A percentile compares a stretch with the other conserved stretches of the same genome.
phyloP scores from a whole-genome alignment of 2,888 invertebrate species.

The Busseola fusca region DNA sequence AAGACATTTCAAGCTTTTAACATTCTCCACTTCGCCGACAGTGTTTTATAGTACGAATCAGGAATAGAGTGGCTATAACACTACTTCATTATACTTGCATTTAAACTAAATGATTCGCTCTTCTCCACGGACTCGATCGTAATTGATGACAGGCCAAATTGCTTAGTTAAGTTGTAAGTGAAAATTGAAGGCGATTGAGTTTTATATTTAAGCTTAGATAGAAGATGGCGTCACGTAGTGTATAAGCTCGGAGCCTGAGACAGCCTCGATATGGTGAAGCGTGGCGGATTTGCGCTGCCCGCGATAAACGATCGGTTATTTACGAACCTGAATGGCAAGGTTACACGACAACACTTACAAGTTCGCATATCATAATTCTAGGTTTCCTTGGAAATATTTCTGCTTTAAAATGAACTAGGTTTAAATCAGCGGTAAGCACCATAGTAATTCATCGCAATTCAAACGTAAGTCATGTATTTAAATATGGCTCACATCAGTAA shows the following conservation, averaged over 20 bases:
- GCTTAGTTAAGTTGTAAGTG: slow-evolving; percentile 28
- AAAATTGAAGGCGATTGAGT: slow-evolving; percentile 32
- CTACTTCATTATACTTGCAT: slow-evolving; percentile 28
- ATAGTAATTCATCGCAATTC: slow-evolving; percentile 24
- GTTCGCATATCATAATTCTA: slow-evolving; percentile 25
- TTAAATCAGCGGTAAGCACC: slow-evolving; percentile 21
- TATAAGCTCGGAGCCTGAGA: slow-evolving; percentile 47
- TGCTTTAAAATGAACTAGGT: slow-evolving; percentile 28
- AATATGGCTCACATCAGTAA: slow-evolving; percentile 21
- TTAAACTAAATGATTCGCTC: slow-evolving; percentile 25
- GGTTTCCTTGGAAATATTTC: slow-evolving; percentile 18
- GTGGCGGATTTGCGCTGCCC: slow-evolving; percentile 44
- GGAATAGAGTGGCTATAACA: slow-evolving; percentile 6
- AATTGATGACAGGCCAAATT: slow-evolving; percentile 33
- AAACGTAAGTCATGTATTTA: slow-evolving; percentile 30
- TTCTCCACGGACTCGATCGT: slow-evolving; percentile 3
- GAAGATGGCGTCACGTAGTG: slow-evolving; percentile 60
- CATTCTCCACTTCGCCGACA: not conserved
- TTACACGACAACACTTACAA: slow-evolving; percentile 33
- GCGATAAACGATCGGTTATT: slow-evolving; percentile 44
- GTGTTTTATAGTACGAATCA: slow-evolving; percentile 14
- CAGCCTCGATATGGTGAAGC: slow-evolving; percentile 39
- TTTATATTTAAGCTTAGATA: slow-evolving; percentile 32
- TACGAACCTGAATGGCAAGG: slow-evolving; percentile 46
- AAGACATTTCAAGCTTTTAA: slow-evolving; percentile 46